Evolutionary conservation across 2,888 invertebrate genomes (phyloP), one percentile per base, ranked within the genome.

Genomic region (Melieria omissa): DNA sequence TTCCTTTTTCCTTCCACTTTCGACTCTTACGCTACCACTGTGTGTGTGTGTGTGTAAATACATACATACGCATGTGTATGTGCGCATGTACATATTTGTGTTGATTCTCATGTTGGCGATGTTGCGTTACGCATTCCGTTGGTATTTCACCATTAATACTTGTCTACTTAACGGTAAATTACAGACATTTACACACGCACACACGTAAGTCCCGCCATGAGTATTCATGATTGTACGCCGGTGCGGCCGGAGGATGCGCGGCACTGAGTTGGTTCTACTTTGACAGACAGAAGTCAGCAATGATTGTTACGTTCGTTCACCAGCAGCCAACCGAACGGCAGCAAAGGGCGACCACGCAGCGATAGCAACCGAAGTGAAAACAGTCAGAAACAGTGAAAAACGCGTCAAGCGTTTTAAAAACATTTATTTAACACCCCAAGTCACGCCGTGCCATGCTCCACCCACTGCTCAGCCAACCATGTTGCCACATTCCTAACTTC

Each of bases 101-200:
- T 74, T 60, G 73, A 75, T 76, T 74, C 71, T 73, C 67, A 67
- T 70, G 74, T 65, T 71, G 55, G 57, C 29, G 29, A 29, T 68
- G 67, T 63, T 70, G 45, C 47, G 52, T 54, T 65, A n/a, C n/a
- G 77, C 78, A 84, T 82, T 83, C 83, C 83, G 77, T 80, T 79
- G 81, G 80, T 83, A 82, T 84, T 85, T 80, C 80, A 82, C 82
- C 84, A 84, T 84, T 84, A 84, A 84, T 84, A 82, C 85, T 83
- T 84, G 84, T 84, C 84, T 84, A 83, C 84, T 84, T 84, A 83
- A 84, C 85, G 84, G 83, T 83, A 85, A 84, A 85, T 85, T 85
- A 84, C 83, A 83, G 82, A 83, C 85, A 80, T 79, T 76, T 76
- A 78, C 79, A 76, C 76, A 78, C 29, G 29, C 29, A 29, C 29